A percentile compares a stretch with the other conserved stretches of the same genome.
These are phyloP conservation scores for Loris lydekkerianus DNA, from an alignment of 2,797 vertebrate genomes.

Conservation along the genomic window DNA sequence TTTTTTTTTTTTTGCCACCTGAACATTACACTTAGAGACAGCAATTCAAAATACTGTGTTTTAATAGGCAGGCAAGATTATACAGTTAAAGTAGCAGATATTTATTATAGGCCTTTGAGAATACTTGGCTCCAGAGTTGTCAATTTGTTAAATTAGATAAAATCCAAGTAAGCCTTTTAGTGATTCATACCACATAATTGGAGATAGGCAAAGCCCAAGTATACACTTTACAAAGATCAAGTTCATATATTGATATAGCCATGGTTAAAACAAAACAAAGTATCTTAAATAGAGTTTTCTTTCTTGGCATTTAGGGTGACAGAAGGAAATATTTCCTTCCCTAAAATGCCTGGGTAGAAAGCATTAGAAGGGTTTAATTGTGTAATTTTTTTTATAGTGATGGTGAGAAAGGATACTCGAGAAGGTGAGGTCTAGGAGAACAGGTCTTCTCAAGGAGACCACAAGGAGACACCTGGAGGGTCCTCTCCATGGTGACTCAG, in stretches of 20 bases:
- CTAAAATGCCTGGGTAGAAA: neutral
- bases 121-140: neutral
- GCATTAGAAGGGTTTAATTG: neutral
- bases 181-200: neutral
- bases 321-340: neutral
- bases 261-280: conserved; percentile 57
- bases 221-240: neutral
- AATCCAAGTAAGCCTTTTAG: neutral
- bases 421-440: too few species aligned
- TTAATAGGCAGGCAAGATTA: neutral
- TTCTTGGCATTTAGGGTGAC: conserved; percentile 57
- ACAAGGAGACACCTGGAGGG: too few species aligned
- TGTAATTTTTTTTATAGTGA: conserved; percentile 41
- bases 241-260: neutral
- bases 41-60: conserved; percentile 25
- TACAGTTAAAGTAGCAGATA: conserved; percentile 2
- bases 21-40: neutral
- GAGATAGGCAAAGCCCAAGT: neutral
- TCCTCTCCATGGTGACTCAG: too few species aligned
- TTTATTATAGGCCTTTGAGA: conserved; percentile 35
- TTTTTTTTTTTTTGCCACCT: neutral
- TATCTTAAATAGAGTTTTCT: conserved; percentile 13
- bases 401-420: neutral
- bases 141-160: conserved; percentile 58
- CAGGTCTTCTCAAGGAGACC: too few species aligned